Percentiles rank a stretch among this genome's conserved stretches.
phyloP scores from a whole-genome alignment of 2,888 invertebrate genomes.

The Emmelina monodactyla region DNA sequence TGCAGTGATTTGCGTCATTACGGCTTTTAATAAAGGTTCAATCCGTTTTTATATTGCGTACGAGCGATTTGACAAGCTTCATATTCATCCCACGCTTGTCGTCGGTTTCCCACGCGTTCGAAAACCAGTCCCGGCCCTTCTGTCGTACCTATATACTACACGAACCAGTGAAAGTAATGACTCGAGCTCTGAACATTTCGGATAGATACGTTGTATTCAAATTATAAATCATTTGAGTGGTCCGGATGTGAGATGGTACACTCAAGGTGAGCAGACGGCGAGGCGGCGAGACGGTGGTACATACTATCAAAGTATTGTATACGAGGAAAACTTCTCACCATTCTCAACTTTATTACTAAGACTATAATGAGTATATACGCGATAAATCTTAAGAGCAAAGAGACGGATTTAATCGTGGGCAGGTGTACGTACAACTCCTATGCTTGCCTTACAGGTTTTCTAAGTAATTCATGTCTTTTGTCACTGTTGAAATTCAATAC shows the following conservation, averaged over 20 bases:
- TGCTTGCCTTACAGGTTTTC: conserved; percentile 44
- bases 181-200: conserved; percentile 12
- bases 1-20: too few relatives aligned
- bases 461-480: conserved; percentile 44
- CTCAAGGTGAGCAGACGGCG: conserved; percentile 56
- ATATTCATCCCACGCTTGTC: background rate
- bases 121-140: background rate
- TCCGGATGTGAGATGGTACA: conserved; percentile 33
- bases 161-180: conserved; percentile 33
- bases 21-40: too few relatives aligned
- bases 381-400: too few relatives aligned
- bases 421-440: conserved; percentile 32
- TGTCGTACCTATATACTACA: background rate
- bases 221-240: conserved; percentile 27
- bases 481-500: conserved; percentile 42
- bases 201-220: conserved; percentile 11
- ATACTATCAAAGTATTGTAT: background rate
- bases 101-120: background rate
- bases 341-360: background rate
- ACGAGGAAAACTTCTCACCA: background rate
- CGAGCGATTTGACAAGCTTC: too few relatives aligned
- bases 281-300: conserved; percentile 38
- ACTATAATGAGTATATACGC: conserved; percentile 1
- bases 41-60: background rate
- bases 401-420: background rate